Evolutionary conservation across 2,888 invertebrate genomes (phyloP).

Genomic region (Scaptomyza caliginosa): DNA sequence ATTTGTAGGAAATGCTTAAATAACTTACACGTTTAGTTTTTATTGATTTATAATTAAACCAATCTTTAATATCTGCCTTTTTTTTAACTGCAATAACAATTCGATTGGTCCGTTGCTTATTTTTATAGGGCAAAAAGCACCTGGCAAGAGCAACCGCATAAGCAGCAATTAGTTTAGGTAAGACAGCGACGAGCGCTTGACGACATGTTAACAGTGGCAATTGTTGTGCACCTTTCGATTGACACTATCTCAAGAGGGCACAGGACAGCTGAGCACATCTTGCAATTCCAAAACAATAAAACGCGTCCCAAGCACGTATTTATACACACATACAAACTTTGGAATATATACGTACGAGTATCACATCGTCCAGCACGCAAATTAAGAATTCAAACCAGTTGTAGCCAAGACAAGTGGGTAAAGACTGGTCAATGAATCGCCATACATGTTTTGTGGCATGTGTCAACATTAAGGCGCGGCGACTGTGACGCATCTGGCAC

Average conservation of each 20-base stretch:
- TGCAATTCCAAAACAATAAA: slow-evolving; percentile 28
- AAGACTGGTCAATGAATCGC: slow-evolving; percentile 49
- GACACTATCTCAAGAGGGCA: slow-evolving; percentile 53
- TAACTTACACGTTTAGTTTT: no score
- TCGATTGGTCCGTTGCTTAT: slow-evolving; percentile 31
- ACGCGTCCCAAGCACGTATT: slow-evolving; percentile 20
- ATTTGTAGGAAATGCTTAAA: not conserved
- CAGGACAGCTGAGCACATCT: slow-evolving; percentile 39
- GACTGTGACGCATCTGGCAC: slow-evolving; percentile 58
- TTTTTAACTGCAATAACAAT: slow-evolving; percentile 9
- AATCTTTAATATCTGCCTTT: not conserved
- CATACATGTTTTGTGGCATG: slow-evolving; percentile 55
- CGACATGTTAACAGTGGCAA: slow-evolving; percentile 56
- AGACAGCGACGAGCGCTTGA: slow-evolving; percentile 40
- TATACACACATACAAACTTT: slow-evolving; percentile 1
- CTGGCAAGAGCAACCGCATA: slow-evolving; percentile 66
- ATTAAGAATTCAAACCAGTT: slow-evolving; percentile 75
- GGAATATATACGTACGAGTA: slow-evolving; percentile 24
- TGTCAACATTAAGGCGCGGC: slow-evolving; percentile 61
- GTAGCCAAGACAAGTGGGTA: slow-evolving; percentile 52
- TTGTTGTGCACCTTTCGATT: slow-evolving; percentile 68
- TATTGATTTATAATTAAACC: not conserved
- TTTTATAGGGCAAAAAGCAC: slow-evolving; percentile 47
- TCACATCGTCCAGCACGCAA: slow-evolving; percentile 63
- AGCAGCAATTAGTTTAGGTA: slow-evolving; percentile 65